phyloP scores from a whole-genome alignment of 2,888 invertebrate species.

The Falcaria lacertinaria region DNA sequence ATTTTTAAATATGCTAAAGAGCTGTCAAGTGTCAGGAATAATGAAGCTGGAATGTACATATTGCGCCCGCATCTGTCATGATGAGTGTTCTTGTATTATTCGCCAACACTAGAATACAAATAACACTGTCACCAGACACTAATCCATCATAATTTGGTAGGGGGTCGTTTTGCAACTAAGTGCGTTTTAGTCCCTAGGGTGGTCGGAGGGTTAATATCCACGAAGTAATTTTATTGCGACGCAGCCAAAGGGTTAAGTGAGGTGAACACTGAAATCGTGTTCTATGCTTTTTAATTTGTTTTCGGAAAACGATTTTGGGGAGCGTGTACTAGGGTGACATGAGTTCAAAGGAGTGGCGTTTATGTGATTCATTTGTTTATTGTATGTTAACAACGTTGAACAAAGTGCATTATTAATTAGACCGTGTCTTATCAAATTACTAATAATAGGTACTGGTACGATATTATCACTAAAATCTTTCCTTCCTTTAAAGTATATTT shows the following conservation, averaged over 20 bases:
- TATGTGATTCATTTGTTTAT: not conserved
- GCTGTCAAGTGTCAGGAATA: not conserved
- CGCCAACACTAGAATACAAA: slow-evolving; percentile 17
- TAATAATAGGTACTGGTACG: too few relatives aligned
- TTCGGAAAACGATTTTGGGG: slow-evolving; percentile 37
- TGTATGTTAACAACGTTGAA: not conserved
- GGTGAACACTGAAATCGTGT: slow-evolving; percentile 56
- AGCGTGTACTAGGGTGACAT: slow-evolving; percentile 14
- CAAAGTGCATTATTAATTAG: not conserved
- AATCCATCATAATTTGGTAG: slow-evolving; percentile 54
- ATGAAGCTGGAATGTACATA: not conserved
- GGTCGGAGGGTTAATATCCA: slow-evolving; percentile 47
- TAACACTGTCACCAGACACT: slow-evolving; percentile 26
- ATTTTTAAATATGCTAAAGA: not conserved
- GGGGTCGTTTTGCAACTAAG: slow-evolving; percentile 40
- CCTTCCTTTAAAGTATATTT: too few relatives aligned
- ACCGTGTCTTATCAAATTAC: too few relatives aligned
- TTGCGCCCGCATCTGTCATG: not conserved
- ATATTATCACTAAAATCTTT: too few relatives aligned
- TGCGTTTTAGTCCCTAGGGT: slow-evolving; percentile 32
- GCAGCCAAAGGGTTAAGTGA: slow-evolving; percentile 58
- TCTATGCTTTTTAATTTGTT: slow-evolving; percentile 75
- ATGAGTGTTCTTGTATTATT: slow-evolving; percentile 2
- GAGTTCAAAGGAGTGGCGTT: not conserved
- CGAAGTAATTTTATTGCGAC: slow-evolving; percentile 61